Conservation (phyloP, 2,113 vertebrate species). For the Cynocephalus volans region DNA sequence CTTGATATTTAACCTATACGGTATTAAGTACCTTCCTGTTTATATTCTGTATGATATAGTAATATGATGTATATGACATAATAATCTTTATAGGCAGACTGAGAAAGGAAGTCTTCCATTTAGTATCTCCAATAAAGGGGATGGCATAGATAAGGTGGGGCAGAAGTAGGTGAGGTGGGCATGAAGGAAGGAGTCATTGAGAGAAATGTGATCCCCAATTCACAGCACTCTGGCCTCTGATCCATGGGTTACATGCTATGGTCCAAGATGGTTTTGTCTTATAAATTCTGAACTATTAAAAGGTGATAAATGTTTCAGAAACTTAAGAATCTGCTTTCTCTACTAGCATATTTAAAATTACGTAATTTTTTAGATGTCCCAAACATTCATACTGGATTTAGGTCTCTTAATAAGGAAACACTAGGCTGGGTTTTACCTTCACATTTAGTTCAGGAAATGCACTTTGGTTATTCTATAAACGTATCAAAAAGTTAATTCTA, state of each 20-base stretch:
- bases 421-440: neutral
- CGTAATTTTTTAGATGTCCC: neutral
- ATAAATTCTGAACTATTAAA: conserved; percentile 25
- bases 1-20: neutral
- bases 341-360: conserved; percentile 1
- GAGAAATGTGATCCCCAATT: neutral
- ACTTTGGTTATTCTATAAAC: conserved; percentile 15
- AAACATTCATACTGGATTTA: neutral
- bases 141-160: neutral
- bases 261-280: neutral
- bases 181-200: neutral
- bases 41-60: neutral
- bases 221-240: neutral
- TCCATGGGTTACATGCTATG: neutral
- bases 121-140: neutral
- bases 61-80: neutral
- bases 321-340: neutral
- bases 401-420: neutral
- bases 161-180: neutral
- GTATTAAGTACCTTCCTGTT: neutral
- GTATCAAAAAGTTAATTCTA: conserved; percentile 29
- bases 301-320: conserved; percentile 11
- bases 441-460: neutral
- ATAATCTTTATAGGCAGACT: conserved; percentile 6
- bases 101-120: neutral